Conservation (phyloP, 37 sponge, comb jelly and placozoan species). For the Cladorhizidae sp. region DNA sequence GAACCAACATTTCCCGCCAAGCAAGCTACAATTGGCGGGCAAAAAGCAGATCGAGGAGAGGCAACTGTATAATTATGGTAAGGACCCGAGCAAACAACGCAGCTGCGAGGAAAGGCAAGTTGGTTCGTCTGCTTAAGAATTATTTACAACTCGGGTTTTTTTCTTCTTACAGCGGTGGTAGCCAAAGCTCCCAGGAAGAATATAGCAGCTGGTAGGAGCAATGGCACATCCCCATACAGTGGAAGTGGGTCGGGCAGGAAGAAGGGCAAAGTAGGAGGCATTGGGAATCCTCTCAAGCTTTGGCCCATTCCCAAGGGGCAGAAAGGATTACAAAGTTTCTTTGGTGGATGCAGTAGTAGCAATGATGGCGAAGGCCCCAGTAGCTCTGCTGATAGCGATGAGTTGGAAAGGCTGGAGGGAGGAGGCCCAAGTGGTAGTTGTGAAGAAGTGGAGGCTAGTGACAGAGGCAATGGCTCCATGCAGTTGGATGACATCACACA, state of each 20-base stretch:
- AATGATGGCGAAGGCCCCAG: background rate
- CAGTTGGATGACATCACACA: constrained; percentile 20
- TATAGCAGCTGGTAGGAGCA: constrained; percentile 21
- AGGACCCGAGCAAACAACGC: constrained; percentile 52
- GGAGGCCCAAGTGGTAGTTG: background rate
- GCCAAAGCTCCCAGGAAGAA: constrained; percentile 75
- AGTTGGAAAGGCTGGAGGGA: background rate
- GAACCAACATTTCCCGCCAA: too few relatives aligned
- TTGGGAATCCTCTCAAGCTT: constrained; percentile 60
- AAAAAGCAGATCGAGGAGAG: too few relatives aligned
- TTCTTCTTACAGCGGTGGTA: constrained; percentile 52
- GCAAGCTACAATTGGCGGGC: too few relatives aligned
- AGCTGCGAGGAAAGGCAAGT: constrained; percentile 45
- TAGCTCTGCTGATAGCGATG: background rate
- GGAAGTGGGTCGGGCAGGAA: constrained; percentile 11
- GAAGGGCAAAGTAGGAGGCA: constrained; percentile 32
- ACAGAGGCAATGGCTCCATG: background rate
- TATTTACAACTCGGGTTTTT: background rate
- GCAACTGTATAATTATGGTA: constrained; percentile 32
- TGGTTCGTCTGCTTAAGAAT: background rate
- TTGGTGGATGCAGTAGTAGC: constrained; percentile 1
- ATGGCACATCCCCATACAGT: constrained; percentile 28
- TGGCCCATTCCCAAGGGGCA: constrained; percentile 77
- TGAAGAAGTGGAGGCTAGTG: background rate
- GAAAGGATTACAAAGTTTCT: constrained; percentile 45